These are phyloP conservation scores for Tolypeutes matacus DNA, from an alignment of 2,797 vertebrate species.

Conservation along the genomic window DNA sequence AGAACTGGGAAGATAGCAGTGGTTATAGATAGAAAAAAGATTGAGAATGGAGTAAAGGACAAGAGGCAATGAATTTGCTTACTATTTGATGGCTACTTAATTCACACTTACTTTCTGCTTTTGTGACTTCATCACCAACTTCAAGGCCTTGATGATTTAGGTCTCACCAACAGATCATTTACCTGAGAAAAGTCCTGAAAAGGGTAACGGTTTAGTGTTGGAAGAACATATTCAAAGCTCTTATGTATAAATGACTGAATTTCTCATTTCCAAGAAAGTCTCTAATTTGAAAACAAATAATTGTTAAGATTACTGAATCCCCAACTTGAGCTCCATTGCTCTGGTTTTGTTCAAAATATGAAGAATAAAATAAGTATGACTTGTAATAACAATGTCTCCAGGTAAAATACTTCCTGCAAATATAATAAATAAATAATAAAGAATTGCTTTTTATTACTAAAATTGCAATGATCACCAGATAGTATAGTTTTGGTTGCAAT, in stretches of 20 bases:
- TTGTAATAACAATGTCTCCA: too few relatives aligned
- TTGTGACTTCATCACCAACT: neutral
- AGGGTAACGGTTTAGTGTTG: neutral
- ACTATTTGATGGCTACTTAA: neutral
- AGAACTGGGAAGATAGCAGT: too few relatives aligned
- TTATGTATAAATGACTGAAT: neutral
- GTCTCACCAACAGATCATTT: neutral
- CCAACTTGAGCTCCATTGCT: neutral
- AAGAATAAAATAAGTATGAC: too few relatives aligned
- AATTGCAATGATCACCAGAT: neutral
- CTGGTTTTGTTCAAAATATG: neutral
- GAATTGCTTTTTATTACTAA: neutral
- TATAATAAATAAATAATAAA: too few relatives aligned
- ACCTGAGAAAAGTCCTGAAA: neutral
- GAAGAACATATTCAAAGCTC: neutral
- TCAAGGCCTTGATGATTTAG: neutral
- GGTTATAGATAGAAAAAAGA: neutral
- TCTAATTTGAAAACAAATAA: neutral
- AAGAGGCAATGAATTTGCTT: neutral
- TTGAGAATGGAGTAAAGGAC: neutral
- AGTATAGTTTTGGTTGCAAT: neutral
- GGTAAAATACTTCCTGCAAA: too few relatives aligned
- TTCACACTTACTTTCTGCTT: neutral
- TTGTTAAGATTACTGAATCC: neutral
- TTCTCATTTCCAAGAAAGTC: neutral